Evolutionary conservation across 2,113 vertebrate species (phyloP).

Genomic region (Chionomys nivalis): DNA sequence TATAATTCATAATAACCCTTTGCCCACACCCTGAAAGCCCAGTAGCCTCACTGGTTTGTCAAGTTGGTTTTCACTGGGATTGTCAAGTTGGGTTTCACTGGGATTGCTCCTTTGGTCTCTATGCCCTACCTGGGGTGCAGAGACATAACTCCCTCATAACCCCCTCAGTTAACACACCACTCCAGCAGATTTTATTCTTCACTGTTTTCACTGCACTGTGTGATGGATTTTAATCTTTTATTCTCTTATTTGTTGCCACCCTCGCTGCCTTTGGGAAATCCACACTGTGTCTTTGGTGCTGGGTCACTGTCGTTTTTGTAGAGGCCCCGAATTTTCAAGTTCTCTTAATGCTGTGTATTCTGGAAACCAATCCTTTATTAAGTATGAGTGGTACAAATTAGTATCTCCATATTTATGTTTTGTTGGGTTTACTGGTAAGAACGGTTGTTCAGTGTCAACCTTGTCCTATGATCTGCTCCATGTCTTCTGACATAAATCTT

Average conservation of each 20-base stretch:
- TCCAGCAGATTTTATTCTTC: not conserved
- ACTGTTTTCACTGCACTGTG: not conserved
- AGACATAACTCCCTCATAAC: not conserved
- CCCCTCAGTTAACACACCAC: not conserved
- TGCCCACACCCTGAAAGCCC: not conserved
- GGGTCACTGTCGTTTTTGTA: not conserved
- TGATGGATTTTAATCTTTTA: not conserved
- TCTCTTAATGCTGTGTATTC: not conserved
- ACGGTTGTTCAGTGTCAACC: not conserved
- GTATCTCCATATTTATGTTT: not conserved
- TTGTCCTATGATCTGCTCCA: not conserved
- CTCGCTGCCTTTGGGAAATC: not conserved
- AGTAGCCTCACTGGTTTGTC: not conserved
- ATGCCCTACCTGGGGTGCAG: too few species aligned
- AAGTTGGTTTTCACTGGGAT: not conserved
- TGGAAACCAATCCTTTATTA: not conserved
- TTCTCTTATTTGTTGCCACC: not conserved
- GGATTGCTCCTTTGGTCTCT: not conserved
- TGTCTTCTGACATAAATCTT: not conserved
- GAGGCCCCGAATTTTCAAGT: not conserved
- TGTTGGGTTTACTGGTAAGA: not conserved
- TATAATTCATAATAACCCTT: not conserved
- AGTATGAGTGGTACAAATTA: not conserved
- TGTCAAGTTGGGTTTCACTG: not conserved
- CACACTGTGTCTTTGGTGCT: not conserved